A percentile compares a stretch with the other conserved stretches of the same genome.
phyloP scores from a whole-genome alignment of 2,888 invertebrate species.

The Campopleginae sp. region DNA sequence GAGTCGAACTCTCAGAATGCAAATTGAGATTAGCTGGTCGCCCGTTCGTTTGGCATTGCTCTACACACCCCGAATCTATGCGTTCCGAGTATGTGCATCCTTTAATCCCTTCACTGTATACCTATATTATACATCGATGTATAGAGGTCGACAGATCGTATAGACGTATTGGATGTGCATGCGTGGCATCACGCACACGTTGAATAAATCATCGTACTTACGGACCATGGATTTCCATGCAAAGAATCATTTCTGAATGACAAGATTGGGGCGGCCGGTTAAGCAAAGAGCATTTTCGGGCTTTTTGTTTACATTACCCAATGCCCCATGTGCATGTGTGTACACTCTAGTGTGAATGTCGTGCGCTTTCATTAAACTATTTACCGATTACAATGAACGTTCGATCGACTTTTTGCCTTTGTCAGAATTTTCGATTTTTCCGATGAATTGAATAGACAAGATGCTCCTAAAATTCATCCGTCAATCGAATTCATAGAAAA shows the following conservation, averaged over 20 bases:
- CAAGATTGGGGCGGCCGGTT: slow-evolving; percentile 32
- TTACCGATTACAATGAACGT: slow-evolving; percentile 43
- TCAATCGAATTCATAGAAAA: neutral
- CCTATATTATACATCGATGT: neutral
- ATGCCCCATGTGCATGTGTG: slow-evolving; percentile 23
- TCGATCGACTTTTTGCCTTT: neutral
- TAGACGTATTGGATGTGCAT: slow-evolving; percentile 74
- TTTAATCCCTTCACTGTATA: slow-evolving; percentile 69
- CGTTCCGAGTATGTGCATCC: slow-evolving; percentile 66
- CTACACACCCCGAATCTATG: slow-evolving; percentile 60
- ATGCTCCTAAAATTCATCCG: neutral
- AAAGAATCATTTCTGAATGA: slow-evolving; percentile 59
- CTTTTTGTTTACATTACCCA: slow-evolving; percentile 33
- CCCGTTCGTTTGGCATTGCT: slow-evolving; percentile 36
- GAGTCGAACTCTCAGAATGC: slow-evolving; percentile 78
- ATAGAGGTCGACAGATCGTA: slow-evolving; percentile 18
- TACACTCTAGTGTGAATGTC: neutral
- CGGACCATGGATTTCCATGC: slow-evolving; percentile 56
- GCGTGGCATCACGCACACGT: slow-evolving; percentile 72
- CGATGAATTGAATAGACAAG: neutral
- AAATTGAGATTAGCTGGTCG: slow-evolving; percentile 78
- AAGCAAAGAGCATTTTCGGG: slow-evolving; percentile 47
- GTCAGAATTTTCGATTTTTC: neutral
- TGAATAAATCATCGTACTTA: slow-evolving; percentile 69
- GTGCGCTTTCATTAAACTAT: slow-evolving; percentile 17